Evolutionary conservation across 2,888 invertebrate genomes (phyloP).

Genomic region (Chymomyza procnemis): DNA sequence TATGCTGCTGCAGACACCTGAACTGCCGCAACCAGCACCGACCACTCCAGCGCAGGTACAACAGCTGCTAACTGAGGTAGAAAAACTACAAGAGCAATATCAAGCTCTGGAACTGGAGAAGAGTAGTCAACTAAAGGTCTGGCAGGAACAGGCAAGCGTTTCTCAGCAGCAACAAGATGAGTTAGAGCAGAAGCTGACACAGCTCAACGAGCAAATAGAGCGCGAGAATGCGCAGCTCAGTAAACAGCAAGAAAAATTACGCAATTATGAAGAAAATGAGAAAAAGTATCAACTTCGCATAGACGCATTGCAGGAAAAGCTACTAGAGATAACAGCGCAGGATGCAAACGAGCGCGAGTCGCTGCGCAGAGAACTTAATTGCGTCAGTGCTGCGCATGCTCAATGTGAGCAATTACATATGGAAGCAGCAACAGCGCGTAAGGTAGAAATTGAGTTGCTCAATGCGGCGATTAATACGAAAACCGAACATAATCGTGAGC

Average conservation of each 20-base stretch:
- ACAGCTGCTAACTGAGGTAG: slow-evolving; percentile 76
- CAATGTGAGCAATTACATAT: slow-evolving; percentile 71
- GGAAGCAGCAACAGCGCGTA: slow-evolving; percentile 76
- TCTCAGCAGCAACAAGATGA: slow-evolving; percentile 42
- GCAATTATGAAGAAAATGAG: slow-evolving; percentile 68
- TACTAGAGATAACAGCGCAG: slow-evolving; percentile 64
- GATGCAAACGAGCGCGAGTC: slow-evolving; percentile 74
- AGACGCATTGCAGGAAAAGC: slow-evolving; percentile 62
- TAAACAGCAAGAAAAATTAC: slow-evolving; percentile 68
- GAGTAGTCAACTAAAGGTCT: slow-evolving; percentile 46
- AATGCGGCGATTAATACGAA: slow-evolving; percentile 82
- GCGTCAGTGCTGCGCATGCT: slow-evolving; percentile 77
- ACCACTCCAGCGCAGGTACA: slow-evolving; percentile 41
- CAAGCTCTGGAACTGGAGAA: slow-evolving; percentile 43
- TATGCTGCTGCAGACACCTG: slow-evolving; percentile 47
- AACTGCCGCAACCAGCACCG: slow-evolving; percentile 66
- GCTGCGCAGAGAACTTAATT: slow-evolving; percentile 79
- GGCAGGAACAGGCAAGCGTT: slow-evolving; percentile 56
- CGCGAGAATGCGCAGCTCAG: slow-evolving; percentile 71
- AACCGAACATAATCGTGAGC: slow-evolving; percentile 79
- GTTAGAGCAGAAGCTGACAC: slow-evolving; percentile 45
- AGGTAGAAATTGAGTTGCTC: slow-evolving; percentile 81
- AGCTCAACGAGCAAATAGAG: slow-evolving; percentile 64
- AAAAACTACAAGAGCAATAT: slow-evolving; percentile 78
- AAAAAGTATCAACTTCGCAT: slow-evolving; percentile 59